Evolutionary conservation across 1,140 invertebrate genomes (phyloP).

Genomic region (Amyelois transitella): DNA sequence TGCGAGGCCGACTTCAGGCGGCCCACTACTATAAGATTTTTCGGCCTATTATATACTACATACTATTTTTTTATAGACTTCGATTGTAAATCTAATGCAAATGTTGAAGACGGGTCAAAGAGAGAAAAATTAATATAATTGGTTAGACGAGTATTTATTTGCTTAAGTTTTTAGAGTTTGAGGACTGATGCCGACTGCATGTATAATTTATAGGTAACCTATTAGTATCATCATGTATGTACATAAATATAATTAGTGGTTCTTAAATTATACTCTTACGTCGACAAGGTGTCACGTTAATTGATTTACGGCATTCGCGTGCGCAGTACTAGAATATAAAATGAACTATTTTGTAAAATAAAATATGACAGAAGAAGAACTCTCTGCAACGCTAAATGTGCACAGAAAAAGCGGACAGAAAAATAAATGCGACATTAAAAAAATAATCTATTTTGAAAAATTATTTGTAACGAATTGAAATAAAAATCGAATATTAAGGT

Average conservation of each 20-base stretch:
- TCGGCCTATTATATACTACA: not conserved
- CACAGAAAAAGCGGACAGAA: no score
- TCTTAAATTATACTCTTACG: not conserved
- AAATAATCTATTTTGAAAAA: no score
- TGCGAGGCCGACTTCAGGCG: not conserved
- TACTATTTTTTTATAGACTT: not conserved
- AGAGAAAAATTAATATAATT: not conserved
- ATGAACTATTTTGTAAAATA: not conserved
- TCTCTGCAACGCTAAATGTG: no score
- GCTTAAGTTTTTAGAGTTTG: not conserved
- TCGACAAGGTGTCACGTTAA: not conserved
- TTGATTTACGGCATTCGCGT: not conserved
- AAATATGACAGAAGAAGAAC: not conserved
- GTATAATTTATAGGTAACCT: not conserved
- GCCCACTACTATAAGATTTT: not conserved
- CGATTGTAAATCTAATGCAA: not conserved
- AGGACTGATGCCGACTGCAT: no score
- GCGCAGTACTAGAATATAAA: not conserved
- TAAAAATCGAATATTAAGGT: no score
- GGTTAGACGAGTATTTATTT: not conserved
- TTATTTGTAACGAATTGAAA: no score
- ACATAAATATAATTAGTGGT: not conserved
- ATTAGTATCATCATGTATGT: not conserved
- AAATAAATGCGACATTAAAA: no score
- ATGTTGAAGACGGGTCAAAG: no score